These are phyloP conservation scores for Rhynchonycteris naso DNA, from an alignment of 2,797 vertebrate genomes.

Conservation along the genomic window DNA sequence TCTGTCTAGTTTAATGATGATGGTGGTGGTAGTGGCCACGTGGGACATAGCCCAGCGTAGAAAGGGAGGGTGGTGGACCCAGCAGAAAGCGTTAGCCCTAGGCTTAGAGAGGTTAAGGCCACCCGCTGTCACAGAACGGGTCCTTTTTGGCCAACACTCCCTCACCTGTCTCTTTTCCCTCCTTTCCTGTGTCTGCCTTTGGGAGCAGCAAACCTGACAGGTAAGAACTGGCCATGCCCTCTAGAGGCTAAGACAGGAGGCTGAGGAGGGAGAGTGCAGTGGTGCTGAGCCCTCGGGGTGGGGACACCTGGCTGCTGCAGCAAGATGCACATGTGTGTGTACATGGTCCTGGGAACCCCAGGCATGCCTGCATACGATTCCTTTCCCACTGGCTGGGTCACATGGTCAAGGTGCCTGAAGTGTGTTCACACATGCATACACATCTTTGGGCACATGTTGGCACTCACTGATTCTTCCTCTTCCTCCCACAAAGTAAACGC, in stretches of 20 bases:
- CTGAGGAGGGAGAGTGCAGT: fast-evolving
- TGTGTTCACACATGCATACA: fast-evolving
- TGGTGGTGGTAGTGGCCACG: fast-evolving
- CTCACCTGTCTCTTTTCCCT: slow-evolving; percentile 76
- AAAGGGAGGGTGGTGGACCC: neutral
- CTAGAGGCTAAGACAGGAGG: neutral
- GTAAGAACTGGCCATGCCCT: slow-evolving; percentile 87
- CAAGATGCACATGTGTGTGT: fast-evolving
- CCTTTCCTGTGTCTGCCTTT: slow-evolving; percentile 80
- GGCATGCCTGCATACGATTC: fast-evolving
- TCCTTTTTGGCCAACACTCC: fast-evolving
- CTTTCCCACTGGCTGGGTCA: fast-evolving
- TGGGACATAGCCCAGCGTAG: fast-evolving
- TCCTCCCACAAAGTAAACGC: slow-evolving; percentile 89
- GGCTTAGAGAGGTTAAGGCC: neutral
- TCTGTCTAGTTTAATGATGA: neutral
- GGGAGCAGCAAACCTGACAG: slow-evolving; percentile 98
- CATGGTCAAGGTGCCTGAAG: fast-evolving
- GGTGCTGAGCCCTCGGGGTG: fast-evolving
- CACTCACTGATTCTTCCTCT: fast-evolving
- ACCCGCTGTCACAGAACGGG: fast-evolving
- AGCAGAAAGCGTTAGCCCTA: neutral
- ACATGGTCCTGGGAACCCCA: fast-evolving
- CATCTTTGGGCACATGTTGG: fast-evolving
- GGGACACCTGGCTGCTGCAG: fast-evolving